phyloP scores from a whole-genome alignment of 2,888 invertebrate genomes.

The Metellina segmentata region DNA sequence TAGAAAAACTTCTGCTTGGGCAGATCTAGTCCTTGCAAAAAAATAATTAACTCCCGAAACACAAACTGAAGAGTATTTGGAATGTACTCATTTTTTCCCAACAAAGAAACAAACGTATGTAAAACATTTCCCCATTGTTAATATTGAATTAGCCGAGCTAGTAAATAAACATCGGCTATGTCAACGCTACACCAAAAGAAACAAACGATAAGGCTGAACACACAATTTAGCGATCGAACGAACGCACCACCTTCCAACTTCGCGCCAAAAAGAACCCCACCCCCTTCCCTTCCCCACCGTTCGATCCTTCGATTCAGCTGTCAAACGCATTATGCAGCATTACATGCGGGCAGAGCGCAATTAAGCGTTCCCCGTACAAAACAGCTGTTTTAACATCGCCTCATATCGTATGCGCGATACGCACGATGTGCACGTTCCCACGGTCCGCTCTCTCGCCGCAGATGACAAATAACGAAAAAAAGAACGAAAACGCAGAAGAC shows the following conservation, averaged over 20 bases:
- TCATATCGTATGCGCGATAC: slow-evolving; percentile 56
- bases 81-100: no score
- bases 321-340: slow-evolving; percentile 24
- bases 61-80: no score
- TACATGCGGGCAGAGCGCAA: slow-evolving; percentile 52
- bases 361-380: slow-evolving; percentile 44
- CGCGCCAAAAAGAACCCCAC: background rate
- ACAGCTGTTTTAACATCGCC: slow-evolving; percentile 52
- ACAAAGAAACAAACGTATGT: no score
- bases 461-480: slow-evolving; percentile 11
- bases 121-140: no score
- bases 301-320: slow-evolving; percentile 25
- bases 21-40: no score
- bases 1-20: no score
- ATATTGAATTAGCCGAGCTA: no score
- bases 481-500: no score
- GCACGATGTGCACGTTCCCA: slow-evolving; percentile 53
- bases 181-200: no score
- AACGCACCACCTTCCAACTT: background rate
- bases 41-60: no score
- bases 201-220: no score
- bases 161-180: no score
- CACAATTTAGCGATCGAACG: background rate
- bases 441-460: slow-evolving; percentile 32
- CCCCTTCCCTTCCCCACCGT: background rate